phyloP scores from a whole-genome alignment of 2,797 vertebrate species.

The Diglossa cyanea region DNA sequence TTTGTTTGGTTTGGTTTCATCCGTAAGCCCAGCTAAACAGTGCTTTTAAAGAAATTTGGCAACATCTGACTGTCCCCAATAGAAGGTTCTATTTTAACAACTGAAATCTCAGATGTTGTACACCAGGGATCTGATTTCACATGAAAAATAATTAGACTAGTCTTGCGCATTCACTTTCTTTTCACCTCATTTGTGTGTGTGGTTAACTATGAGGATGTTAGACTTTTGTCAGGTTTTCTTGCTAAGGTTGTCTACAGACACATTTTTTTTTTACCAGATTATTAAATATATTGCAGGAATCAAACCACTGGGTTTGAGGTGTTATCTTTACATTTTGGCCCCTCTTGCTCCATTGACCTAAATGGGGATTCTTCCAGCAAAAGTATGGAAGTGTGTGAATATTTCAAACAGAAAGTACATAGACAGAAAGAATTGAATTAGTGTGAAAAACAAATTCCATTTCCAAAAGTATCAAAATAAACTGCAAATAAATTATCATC shows the following conservation, averaged over 20 bases:
- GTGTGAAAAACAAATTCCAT: background rate
- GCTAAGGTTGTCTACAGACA: background rate
- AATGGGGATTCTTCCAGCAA: background rate
- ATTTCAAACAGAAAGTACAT: background rate
- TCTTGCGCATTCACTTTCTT: background rate
- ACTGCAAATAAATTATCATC: background rate
- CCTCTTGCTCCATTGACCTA: background rate
- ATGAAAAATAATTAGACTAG: background rate
- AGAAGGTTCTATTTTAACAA: background rate
- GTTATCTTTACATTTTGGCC: background rate
- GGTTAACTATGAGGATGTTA: background rate
- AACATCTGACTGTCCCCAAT: background rate
- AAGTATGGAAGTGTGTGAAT: background rate
- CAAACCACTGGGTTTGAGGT: fast-evolving
- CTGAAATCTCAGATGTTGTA: background rate
- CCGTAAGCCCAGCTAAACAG: background rate
- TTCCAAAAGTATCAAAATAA: slow-evolving; percentile 12
- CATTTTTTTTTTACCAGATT: background rate
- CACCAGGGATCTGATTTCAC: background rate
- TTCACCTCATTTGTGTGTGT: background rate
- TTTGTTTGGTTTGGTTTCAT: background rate
- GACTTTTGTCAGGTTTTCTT: background rate
- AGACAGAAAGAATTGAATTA: background rate
- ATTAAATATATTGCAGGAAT: background rate
- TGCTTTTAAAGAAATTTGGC: background rate